Conservation (phyloP, 2,113 vertebrate genomes). For the Solea solea region DNA sequence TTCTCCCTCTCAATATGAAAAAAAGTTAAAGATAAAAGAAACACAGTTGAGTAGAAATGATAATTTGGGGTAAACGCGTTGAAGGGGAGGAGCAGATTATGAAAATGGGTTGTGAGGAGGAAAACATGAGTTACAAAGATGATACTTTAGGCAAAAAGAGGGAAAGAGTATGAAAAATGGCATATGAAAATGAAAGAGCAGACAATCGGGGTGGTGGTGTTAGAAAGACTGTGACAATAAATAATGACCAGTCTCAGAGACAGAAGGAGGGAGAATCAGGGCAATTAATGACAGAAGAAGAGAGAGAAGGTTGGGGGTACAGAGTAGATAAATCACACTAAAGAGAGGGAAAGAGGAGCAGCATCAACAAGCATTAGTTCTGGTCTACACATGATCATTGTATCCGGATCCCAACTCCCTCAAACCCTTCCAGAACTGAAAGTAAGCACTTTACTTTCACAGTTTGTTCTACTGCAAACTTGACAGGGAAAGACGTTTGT, state of each 20-base stretch:
- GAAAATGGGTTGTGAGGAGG: neutral
- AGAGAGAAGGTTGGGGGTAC: conserved; percentile 9
- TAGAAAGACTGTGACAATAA: conserved; percentile 36
- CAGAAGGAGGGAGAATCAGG: conserved; percentile 45
- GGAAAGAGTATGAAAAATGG: accelerated
- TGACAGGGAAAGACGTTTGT: neutral
- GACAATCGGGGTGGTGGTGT: neutral
- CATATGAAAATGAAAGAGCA: neutral
- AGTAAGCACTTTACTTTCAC: neutral
- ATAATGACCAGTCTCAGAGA: conserved; percentile 55
- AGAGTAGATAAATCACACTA: conserved; percentile 55
- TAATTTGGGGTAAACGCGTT: neutral
- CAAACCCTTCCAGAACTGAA: conserved; percentile 8
- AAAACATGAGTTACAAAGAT: neutral
- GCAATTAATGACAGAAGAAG: conserved; percentile 59
- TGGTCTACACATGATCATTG: conserved; percentile 6
- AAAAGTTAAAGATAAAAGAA: neutral
- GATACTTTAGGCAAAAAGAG: neutral
- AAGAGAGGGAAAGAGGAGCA: conserved; percentile 28
- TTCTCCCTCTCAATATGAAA: neutral
- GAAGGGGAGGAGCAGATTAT: neutral
- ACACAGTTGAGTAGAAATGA: neutral
- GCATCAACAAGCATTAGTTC: conserved; percentile 4
- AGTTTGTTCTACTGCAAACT: conserved; percentile 12
- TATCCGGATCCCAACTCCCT: neutral